Percentiles rank a stretch among this genome's conserved stretches.
Conservation (phyloP, 92 coral and sea anemone species). For the Siderastrea radians region DNA sequence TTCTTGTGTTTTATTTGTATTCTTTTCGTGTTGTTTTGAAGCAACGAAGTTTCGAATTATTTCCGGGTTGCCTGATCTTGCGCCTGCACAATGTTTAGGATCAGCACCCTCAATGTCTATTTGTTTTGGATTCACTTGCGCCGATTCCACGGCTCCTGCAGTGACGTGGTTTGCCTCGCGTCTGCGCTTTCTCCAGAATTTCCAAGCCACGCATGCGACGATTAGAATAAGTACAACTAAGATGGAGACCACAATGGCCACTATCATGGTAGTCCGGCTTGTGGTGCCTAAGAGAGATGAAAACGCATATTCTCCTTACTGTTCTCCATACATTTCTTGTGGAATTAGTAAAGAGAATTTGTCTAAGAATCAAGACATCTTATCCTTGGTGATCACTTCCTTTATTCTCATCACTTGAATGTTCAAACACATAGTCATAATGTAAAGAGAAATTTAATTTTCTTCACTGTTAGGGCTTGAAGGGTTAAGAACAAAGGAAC, state of each 20-base stretch:
- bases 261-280: constrained; percentile 27
- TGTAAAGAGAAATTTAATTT: too few species aligned
- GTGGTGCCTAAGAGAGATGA: background rate
- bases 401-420: too few species aligned
- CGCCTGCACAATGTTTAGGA: constrained; percentile 48
- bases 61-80: constrained; percentile 75
- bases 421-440: too few species aligned
- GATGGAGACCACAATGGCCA: constrained; percentile 32
- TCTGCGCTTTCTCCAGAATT: constrained; percentile 71
- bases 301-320: too few species aligned
- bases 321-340: too few species aligned
- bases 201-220: constrained; percentile 79
- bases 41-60: constrained; percentile 79
- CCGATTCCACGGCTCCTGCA: constrained; percentile 26
- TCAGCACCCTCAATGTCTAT: constrained; percentile 54
- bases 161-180: constrained; percentile 51
- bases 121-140: constrained; percentile 45
- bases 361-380: too few species aligned
- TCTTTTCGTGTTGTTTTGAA: constrained; percentile 63
- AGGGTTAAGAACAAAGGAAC: too few species aligned
- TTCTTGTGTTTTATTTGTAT: constrained; percentile 63
- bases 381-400: too few species aligned
- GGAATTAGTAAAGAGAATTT: too few species aligned
- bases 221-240: constrained; percentile 29
- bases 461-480: too few species aligned